phyloP scores from a whole-genome alignment of 2,888 invertebrate species.

The Elysia crispata region DNA sequence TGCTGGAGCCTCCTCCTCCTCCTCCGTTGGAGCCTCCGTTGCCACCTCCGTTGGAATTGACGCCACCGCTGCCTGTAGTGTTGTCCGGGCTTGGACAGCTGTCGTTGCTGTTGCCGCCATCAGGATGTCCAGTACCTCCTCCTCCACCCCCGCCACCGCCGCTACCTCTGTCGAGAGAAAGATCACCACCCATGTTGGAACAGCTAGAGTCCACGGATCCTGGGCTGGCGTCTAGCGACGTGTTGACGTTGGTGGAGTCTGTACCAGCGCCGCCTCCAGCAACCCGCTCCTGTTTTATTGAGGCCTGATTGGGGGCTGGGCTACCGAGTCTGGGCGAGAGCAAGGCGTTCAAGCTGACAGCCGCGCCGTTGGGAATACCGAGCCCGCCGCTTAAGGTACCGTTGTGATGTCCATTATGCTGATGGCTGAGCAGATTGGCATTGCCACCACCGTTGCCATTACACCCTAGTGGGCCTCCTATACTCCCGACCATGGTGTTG shows the following conservation, averaged over 20 bases:
- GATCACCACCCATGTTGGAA: conserved; percentile 51
- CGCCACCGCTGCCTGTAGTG: conserved; percentile 50
- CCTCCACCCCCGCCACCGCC: conserved; percentile 22
- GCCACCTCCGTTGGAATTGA: conserved; percentile 51
- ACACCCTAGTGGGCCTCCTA: conserved; percentile 24
- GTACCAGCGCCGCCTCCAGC: background rate
- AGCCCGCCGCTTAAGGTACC: background rate
- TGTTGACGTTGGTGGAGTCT: conserved; percentile 31
- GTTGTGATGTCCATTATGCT: background rate
- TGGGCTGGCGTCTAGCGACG: conserved; percentile 54
- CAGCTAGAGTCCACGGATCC: conserved; percentile 57
- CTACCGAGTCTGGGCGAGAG: conserved; percentile 53
- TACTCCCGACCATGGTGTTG: conserved; percentile 11
- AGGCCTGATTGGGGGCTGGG: conserved; percentile 36
- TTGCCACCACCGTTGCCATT: conserved; percentile 23
- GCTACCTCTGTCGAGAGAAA: conserved; percentile 40
- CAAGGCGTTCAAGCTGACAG: conserved; percentile 45
- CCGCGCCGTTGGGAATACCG: background rate
- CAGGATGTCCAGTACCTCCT: background rate
- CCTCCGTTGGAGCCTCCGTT: conserved; percentile 49
- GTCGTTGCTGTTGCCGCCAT: conserved; percentile 46
- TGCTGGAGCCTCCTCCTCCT: conserved; percentile 54
- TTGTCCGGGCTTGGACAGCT: conserved; percentile 50
- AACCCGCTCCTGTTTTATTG: conserved; percentile 54
- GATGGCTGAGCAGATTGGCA: conserved; percentile 32